Percentiles rank a stretch among this genome's conserved stretches.
phyloP scores from a whole-genome alignment of 2,888 invertebrate species.

The Spodoptera picta region DNA sequence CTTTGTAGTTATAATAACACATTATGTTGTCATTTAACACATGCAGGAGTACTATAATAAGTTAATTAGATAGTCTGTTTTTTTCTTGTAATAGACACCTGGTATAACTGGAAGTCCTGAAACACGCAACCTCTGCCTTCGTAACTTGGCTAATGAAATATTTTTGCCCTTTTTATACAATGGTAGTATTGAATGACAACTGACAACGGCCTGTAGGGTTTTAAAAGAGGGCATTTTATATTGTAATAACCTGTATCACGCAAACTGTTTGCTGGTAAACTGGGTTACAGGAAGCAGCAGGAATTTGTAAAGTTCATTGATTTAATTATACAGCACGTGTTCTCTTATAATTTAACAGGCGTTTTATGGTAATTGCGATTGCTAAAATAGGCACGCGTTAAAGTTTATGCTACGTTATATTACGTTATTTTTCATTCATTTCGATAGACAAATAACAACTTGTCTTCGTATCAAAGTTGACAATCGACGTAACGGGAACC shows the following conservation, averaged over 20 bases:
- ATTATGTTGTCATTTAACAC: neutral
- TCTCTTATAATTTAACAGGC: slow-evolving; percentile 1
- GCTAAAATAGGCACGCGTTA: too few species aligned
- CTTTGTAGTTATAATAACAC: neutral
- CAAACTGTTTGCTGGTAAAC: slow-evolving; percentile 53
- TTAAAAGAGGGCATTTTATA: slow-evolving; percentile 53
- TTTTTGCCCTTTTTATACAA: slow-evolving; percentile 45
- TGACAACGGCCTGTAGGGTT: slow-evolving; percentile 52
- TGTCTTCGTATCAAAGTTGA: too few species aligned
- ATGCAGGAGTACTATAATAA: neutral
- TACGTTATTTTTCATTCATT: too few species aligned
- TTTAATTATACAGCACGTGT: slow-evolving; percentile 35
- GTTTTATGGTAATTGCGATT: neutral
- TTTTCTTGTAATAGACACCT: neutral
- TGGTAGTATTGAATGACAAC: slow-evolving; percentile 52
- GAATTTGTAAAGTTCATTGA: slow-evolving; percentile 57
- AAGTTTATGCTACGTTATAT: too few species aligned
- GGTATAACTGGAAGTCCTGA: neutral
- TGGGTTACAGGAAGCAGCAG: slow-evolving; percentile 58
- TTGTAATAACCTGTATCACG: slow-evolving; percentile 61
- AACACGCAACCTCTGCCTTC: slow-evolving; percentile 39
- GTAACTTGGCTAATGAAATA: slow-evolving; percentile 41
- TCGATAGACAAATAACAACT: too few species aligned
- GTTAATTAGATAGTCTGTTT: neutral
- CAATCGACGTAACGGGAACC: too few species aligned